Evolutionary conservation across 2,113 vertebrate species (phyloP).

Genomic region (Xyliphius kryptos): DNA sequence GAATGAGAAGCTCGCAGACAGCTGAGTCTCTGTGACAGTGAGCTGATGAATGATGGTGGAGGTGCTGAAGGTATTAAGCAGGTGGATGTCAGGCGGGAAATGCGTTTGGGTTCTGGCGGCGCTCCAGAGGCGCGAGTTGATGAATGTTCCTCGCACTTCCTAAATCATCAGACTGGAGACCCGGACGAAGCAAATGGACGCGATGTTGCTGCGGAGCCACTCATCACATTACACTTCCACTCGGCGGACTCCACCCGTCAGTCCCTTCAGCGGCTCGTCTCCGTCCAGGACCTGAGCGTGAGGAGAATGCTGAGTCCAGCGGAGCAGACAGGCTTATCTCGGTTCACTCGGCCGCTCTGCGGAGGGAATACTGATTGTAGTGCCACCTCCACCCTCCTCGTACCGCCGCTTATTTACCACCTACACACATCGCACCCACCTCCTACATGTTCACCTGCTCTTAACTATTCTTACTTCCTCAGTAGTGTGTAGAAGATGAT

Average conservation of each 20-base stretch:
- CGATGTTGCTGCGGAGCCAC: slow-evolving; percentile 9
- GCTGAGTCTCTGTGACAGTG: not conserved
- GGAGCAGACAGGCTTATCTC: too few species aligned
- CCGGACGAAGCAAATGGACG: slow-evolving; percentile 28
- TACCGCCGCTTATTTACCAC: too few species aligned
- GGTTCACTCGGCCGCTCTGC: too few species aligned
- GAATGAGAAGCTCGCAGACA: too few species aligned
- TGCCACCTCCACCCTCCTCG: too few species aligned
- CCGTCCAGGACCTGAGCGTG: not conserved
- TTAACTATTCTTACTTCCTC: too few species aligned
- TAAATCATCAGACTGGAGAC: slow-evolving; percentile 25
- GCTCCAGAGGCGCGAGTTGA: slow-evolving; percentile 21
- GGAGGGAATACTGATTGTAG: too few species aligned
- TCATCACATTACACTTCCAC: slow-evolving; percentile 15
- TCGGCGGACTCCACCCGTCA: not conserved
- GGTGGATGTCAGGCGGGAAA: not conserved
- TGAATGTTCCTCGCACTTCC: slow-evolving; percentile 26
- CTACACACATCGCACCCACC: too few species aligned
- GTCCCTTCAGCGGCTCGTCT: slow-evolving; percentile 6
- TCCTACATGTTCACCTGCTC: too few species aligned
- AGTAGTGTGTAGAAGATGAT: too few species aligned
- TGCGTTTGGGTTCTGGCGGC: not conserved
- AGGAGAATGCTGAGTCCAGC: slow-evolving; percentile 4
- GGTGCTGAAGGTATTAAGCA: not conserved
- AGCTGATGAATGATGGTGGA: not conserved